Conservation (phyloP, 2,888 invertebrate genomes). For the Bellardia bayeri region DNA sequence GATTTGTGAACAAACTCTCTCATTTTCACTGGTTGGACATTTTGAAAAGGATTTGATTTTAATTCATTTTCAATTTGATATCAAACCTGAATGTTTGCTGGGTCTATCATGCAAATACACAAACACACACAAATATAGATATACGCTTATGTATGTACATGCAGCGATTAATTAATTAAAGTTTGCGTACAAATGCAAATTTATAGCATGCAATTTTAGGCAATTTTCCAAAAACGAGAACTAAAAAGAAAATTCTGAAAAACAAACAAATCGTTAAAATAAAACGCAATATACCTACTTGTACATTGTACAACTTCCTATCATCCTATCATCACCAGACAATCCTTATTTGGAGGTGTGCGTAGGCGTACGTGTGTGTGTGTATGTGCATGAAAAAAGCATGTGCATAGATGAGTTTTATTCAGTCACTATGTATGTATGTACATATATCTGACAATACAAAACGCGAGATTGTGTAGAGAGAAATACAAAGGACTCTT, state of each 20-base stretch:
- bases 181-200: constrained; percentile 71
- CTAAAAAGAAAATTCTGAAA: background rate
- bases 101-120: background rate
- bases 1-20: too few relatives aligned
- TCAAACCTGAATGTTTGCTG: too few relatives aligned
- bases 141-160: background rate
- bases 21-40: too few relatives aligned
- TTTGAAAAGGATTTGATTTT: too few relatives aligned
- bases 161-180: constrained; percentile 74
- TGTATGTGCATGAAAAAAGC: background rate
- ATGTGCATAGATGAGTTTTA: constrained; percentile 9
- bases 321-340: background rate
- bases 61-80: too few relatives aligned
- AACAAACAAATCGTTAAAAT: constrained; percentile 39
- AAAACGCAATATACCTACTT: constrained; percentile 17
- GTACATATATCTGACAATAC: constrained; percentile 20
- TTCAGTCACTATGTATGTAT: constrained; percentile 23
- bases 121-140: background rate
- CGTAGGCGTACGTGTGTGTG: background rate
- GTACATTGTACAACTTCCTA: background rate
- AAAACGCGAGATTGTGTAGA: constrained; percentile 27
- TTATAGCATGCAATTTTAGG: constrained; percentile 72
- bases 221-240: constrained; percentile 63
- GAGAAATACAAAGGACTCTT: background rate
- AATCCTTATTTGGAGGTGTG: background rate